Evolutionary conservation across 2,888 invertebrate species (phyloP), one percentile per base, ranked within the genome.

Genomic region (Pasiphila rectangulata): DNA sequence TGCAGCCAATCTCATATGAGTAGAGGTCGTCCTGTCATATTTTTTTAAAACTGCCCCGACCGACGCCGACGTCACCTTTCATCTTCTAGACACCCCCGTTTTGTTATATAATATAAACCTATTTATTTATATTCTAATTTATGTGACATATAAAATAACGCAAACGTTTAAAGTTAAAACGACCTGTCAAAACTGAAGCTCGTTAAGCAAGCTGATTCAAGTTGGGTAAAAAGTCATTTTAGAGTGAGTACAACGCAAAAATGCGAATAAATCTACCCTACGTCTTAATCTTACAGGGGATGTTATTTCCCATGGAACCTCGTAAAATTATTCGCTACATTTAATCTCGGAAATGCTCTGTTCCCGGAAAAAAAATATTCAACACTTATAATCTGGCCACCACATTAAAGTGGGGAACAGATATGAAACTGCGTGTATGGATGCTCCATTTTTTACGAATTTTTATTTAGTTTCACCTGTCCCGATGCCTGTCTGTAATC

Each of bases 261-360:
- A 43, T 39, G 38, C 12, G 21, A 23, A 42, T 45, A 45, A 54
- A 51, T 54, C 37, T 20, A 19, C 13, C 36, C 36, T 42, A 50
- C 44, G 46, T 51, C 55, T 54, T 52, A 43, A 55, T 56, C 57
- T 57, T 52, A 59, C 57, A 59, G 63, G 61, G 67, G 71, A 68
- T 56, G 64, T 60, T 62, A 54, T 56, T 62, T 61, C 63, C 61
- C 59, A 62, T 63, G 55, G 64, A 49, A 61, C 57, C 63, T 68
- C 72, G 70, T 75, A 66, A 73, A 69, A 69, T 75, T 72, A 64
- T 64, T 69, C 71, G 75, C 68, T 60, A 75, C 75, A 73, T 75
- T 75, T 68, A 75, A 73, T 68, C 67, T 65, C 48, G 51, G 53
- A 59, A 66, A 66, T 55, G 56, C 46, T 61, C 50, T 51, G 57